These are phyloP conservation scores for Zosterops japonicus DNA, from an alignment of 2,113 vertebrate species.

Conservation along the genomic window DNA sequence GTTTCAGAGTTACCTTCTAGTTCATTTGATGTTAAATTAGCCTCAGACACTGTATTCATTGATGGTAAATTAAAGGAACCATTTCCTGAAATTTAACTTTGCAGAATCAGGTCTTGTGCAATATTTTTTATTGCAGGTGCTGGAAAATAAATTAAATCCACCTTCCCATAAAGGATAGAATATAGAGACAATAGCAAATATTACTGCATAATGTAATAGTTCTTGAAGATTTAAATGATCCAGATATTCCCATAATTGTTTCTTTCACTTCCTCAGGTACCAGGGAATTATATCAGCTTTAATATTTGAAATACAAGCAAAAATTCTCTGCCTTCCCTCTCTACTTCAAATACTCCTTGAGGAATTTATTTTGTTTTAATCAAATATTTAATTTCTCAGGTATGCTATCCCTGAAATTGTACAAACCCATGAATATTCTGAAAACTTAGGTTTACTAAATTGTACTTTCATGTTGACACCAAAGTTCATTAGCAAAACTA, in stretches of 20 bases:
- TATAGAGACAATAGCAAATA: not conserved
- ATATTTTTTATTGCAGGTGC: constrained; percentile 5
- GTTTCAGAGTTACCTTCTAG: not conserved
- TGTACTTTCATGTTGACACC: not conserved
- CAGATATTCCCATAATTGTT: not conserved
- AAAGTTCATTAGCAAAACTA: not conserved
- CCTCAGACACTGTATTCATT: not conserved
- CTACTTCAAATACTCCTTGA: not conserved
- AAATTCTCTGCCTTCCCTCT: not conserved
- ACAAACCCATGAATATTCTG: not conserved
- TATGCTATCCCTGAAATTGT: not conserved
- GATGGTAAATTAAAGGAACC: constrained; percentile 12
- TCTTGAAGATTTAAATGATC: not conserved
- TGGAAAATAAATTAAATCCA: constrained; percentile 32
- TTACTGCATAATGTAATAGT: not conserved
- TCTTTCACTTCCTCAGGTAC: not conserved
- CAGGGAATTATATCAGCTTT: not conserved
- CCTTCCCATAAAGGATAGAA: not conserved
- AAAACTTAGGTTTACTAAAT: not conserved
- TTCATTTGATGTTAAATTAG: not conserved
- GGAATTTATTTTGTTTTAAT: not conserved
- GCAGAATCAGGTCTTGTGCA: not conserved
- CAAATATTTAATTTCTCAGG: not conserved
- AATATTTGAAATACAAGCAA: not conserved
- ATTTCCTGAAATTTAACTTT: constrained; percentile 9